A percentile compares a stretch with the other conserved stretches of the same genome.
Evolutionary conservation across 1,140 invertebrate genomes (phyloP).

Genomic region (Drosophila mayri): DNA sequence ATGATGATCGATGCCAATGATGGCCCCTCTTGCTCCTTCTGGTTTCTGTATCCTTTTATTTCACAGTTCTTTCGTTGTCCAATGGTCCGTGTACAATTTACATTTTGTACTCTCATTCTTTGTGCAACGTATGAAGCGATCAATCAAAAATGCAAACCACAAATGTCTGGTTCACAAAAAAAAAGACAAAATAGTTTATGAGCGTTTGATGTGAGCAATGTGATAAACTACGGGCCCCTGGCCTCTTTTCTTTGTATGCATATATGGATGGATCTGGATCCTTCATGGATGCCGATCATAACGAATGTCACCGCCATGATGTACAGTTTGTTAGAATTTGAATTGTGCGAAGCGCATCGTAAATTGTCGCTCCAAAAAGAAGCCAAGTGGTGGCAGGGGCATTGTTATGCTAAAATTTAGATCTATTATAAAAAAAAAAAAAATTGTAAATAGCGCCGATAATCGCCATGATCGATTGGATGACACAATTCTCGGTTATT

Average conservation of each 20-base stretch:
- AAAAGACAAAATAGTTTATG: conserved; percentile 82
- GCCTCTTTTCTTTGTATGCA: conserved; percentile 48
- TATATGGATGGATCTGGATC: conserved; percentile 2
- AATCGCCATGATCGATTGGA: neutral
- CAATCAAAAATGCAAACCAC: conserved; percentile 83
- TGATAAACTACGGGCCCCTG: conserved; percentile 61
- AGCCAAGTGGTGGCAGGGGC: neutral
- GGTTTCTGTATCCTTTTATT: conserved; percentile 9
- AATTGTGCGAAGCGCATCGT: conserved; percentile 79
- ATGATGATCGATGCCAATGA: conserved; percentile 77
- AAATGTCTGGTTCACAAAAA: conserved; percentile 59
- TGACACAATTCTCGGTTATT: conserved; percentile 60
- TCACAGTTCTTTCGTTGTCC: conserved; percentile 17
- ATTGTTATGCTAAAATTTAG: no score
- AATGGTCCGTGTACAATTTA: conserved; percentile 53
- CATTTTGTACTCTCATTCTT: conserved; percentile 75
- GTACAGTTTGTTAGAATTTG: conserved; percentile 84
- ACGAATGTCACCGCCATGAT: conserved; percentile 71
- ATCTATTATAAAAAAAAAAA: neutral
- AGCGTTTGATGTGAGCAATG: conserved; percentile 65
- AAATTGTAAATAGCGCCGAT: neutral
- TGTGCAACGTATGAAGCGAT: conserved; percentile 77
- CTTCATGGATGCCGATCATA: conserved; percentile 9
- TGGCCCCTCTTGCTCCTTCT: conserved; percentile 5
- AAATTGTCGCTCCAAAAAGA: conserved; percentile 64